Evolutionary conservation across 2,888 invertebrate genomes (phyloP).

Genomic region (Caenorhabditis virilis): DNA sequence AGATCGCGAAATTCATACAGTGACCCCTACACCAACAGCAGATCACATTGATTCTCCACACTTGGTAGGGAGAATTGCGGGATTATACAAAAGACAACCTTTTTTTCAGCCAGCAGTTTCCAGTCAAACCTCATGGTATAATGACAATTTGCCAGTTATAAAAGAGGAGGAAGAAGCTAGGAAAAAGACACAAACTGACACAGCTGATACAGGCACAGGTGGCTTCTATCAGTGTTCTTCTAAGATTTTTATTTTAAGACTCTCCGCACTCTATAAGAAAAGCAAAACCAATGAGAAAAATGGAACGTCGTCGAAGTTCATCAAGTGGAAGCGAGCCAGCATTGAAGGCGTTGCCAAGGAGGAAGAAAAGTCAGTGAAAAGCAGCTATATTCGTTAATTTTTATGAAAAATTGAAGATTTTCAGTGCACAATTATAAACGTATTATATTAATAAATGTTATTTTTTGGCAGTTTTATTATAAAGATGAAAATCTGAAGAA

Average conservation of each 20-base stretch:
- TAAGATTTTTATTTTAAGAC: too few species aligned
- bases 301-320: not conserved
- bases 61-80: too few species aligned
- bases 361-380: not conserved
- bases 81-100: not conserved
- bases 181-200: not conserved
- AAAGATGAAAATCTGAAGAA: too few species aligned
- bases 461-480: too few species aligned
- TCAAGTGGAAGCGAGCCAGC: not conserved
- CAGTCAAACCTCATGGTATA: constrained; percentile 38
- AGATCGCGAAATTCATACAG: constrained; percentile 9
- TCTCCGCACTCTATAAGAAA: not conserved
- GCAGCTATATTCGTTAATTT: too few species aligned
- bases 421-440: too few species aligned
- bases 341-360: not conserved
- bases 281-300: not conserved
- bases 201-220: not conserved
- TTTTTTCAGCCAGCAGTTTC: constrained; percentile 3
- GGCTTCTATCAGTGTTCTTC: not conserved
- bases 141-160: constrained; percentile 53
- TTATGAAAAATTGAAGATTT: too few species aligned
- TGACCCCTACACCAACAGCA: constrained; percentile 4
- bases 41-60: constrained; percentile 26
- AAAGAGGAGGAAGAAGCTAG: constrained; percentile 48
- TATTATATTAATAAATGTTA: too few species aligned